Evolutionary conservation across 1,140 invertebrate genomes (phyloP).

Genomic region (Aphis craccivora): DNA sequence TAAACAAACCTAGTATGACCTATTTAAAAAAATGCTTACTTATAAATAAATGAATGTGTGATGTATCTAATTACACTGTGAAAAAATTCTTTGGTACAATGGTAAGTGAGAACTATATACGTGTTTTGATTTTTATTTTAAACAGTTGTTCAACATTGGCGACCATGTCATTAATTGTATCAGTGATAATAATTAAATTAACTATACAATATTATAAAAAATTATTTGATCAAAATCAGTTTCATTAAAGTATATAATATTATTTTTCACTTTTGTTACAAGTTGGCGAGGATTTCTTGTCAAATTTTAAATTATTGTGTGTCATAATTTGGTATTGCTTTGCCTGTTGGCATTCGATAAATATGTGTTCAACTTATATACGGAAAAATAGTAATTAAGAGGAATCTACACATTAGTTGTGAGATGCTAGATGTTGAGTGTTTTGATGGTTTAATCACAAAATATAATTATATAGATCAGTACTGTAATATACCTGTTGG

Average conservation of each 20-base stretch:
- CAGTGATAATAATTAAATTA: background rate
- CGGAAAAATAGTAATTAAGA: background rate
- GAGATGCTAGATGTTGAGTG: background rate
- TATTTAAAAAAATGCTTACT: background rate
- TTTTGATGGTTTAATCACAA: background rate
- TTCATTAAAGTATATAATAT: too few relatives aligned
- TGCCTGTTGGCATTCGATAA: background rate
- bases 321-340: too few relatives aligned
- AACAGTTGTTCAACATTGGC: background rate
- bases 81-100: background rate
- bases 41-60: background rate
- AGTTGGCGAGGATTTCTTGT: too few relatives aligned
- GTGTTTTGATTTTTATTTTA: background rate
- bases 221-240: too few relatives aligned
- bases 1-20: background rate
- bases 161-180: background rate
- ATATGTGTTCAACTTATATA: background rate
- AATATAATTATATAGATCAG: too few relatives aligned
- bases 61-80: background rate
- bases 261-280: too few relatives aligned
- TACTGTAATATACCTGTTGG: too few relatives aligned
- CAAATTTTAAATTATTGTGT: background rate
- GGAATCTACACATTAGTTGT: background rate
- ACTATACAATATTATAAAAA: background rate
- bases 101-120: background rate